These are phyloP conservation scores for Bombus sylvicola DNA, from an alignment of 1,140 invertebrate genomes.

Conservation along the genomic window DNA sequence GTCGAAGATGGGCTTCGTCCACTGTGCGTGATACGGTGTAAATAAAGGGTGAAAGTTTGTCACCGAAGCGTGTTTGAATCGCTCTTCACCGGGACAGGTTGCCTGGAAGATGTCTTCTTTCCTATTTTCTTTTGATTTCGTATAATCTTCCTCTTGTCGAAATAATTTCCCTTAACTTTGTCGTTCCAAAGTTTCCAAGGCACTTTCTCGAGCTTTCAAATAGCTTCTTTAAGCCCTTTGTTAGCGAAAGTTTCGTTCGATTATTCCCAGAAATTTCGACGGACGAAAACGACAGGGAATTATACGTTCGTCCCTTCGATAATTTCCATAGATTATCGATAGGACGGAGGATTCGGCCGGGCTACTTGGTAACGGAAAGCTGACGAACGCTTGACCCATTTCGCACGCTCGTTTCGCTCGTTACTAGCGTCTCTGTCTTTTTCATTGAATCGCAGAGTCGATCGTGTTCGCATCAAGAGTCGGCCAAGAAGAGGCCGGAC, in stretches of 20 bases:
- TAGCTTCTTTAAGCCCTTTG: background rate
- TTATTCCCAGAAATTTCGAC: background rate
- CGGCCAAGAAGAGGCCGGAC: background rate
- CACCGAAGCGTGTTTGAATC: background rate
- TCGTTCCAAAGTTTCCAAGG: background rate
- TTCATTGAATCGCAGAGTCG: background rate
- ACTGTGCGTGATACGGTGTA: constrained; percentile 13
- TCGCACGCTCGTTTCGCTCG: constrained; percentile 3
- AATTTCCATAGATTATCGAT: constrained; percentile 12
- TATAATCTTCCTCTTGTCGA: background rate
- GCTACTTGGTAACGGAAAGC: background rate
- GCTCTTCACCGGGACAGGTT: background rate
- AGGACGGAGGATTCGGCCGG: background rate
- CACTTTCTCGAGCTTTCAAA: background rate
- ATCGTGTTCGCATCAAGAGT: background rate
- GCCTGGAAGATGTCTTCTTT: background rate
- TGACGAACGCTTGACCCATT: constrained; percentile 10
- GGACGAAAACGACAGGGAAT: background rate
- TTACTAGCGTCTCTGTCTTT: background rate
- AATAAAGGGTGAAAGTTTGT: constrained; percentile 31
- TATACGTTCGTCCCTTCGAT: background rate
- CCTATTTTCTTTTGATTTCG: background rate
- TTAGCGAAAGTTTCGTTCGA: background rate
- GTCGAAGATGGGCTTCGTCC: constrained; percentile 1
- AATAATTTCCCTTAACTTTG: background rate